phyloP scores from a whole-genome alignment of 2,797 vertebrate genomes.

The Sandelia bainsii region DNA sequence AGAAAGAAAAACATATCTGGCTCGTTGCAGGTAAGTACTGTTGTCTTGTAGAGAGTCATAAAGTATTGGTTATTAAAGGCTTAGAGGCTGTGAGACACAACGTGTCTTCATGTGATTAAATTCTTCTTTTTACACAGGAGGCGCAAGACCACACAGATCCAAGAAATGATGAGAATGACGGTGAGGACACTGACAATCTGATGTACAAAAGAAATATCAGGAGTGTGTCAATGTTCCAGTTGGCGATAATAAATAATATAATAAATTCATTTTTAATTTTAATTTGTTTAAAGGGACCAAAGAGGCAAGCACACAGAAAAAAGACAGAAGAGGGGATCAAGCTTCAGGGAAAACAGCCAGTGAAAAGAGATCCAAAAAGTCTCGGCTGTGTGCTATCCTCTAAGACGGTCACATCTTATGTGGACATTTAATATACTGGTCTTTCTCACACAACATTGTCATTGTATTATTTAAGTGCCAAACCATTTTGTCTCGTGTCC shows the following conservation, averaged over 20 bases:
- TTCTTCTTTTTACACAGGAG: constrained; percentile 35
- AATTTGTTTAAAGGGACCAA: constrained; percentile 51
- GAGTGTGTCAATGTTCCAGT: neutral
- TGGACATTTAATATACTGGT: constrained; percentile 10
- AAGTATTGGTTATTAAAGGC: neutral
- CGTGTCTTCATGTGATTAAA: neutral
- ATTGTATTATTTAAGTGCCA: constrained; percentile 45
- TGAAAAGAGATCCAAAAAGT: constrained; percentile 59
- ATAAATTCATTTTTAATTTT: constrained; percentile 4
- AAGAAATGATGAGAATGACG: constrained; percentile 15
- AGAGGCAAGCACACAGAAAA: constrained; percentile 17
- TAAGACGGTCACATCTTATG: constrained; percentile 36
- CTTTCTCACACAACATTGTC: neutral
- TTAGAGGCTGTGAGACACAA: neutral
- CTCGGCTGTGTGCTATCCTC: constrained; percentile 75
- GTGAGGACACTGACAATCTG: constrained; percentile 43
- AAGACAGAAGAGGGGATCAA: constrained; percentile 12
- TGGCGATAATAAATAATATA: too few relatives aligned
- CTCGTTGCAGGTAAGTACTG: constrained; percentile 53
- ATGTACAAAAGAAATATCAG: neutral
- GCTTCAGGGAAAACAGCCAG: constrained; percentile 13
- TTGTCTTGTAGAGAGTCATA: neutral
- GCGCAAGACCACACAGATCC: constrained; percentile 17
- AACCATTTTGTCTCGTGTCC: constrained; percentile 11
- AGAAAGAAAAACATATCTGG: constrained; percentile 45